Evolutionary conservation across 2,888 invertebrate species (phyloP).

Genomic region (Enchytraeus crypticus): DNA sequence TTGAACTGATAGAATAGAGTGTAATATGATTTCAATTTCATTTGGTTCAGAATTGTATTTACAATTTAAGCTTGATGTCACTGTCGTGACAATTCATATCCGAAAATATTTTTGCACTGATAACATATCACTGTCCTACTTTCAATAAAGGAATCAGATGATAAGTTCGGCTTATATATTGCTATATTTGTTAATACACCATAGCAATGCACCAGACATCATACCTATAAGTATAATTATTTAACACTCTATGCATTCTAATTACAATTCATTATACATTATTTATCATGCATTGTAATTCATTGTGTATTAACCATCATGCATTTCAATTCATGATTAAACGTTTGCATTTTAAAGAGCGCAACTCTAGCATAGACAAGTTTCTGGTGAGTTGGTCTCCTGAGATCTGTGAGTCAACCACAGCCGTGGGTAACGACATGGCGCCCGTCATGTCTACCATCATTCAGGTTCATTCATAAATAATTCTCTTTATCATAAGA

Average conservation of each 20-base stretch:
- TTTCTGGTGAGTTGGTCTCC: conserved; percentile 3
- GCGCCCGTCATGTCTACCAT: conserved; percentile 8
- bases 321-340: too few relatives aligned
- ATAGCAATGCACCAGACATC: not conserved
- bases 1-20: too few relatives aligned
- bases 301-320: not conserved
- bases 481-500: too few relatives aligned
- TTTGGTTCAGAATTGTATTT: too few relatives aligned
- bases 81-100: too few relatives aligned
- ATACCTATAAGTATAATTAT: not conserved
- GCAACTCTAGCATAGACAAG: conserved; percentile 2
- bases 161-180: too few relatives aligned
- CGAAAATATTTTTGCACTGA: too few relatives aligned
- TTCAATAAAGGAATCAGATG: too few relatives aligned
- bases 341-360: not conserved
- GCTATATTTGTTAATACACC: too few relatives aligned
- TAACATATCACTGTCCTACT: too few relatives aligned
- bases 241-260: not conserved
- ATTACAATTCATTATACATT: not conserved
- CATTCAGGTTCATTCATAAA: not conserved
- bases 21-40: too few relatives aligned
- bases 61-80: too few relatives aligned
- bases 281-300: not conserved
- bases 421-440: not conserved
- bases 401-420: not conserved